Conservation (phyloP, 1,140 invertebrate genomes). For the Drosophila hydei region DNA sequence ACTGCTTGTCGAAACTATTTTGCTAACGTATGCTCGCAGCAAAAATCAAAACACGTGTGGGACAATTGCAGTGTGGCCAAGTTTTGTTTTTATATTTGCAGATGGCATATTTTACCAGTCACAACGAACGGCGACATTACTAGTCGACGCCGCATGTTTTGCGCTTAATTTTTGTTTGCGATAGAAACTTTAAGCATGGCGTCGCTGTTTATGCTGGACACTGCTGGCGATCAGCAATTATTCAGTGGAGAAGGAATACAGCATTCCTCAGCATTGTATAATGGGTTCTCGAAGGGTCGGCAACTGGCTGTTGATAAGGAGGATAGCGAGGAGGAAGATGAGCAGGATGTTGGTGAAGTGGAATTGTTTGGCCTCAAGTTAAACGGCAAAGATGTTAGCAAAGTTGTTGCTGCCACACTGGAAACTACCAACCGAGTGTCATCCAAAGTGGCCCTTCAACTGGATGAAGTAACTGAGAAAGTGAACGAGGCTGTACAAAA, state of each 20-base stretch:
- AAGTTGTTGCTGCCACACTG: slow-evolving; percentile 11
- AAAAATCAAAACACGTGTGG: slow-evolving; percentile 57
- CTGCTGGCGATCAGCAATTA: slow-evolving; percentile 66
- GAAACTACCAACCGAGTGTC: slow-evolving; percentile 1
- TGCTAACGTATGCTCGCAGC: slow-evolving; percentile 12
- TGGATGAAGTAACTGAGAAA: slow-evolving; percentile 37
- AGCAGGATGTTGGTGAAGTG: slow-evolving; percentile 37
- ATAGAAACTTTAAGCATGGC: slow-evolving; percentile 37
- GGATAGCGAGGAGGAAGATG: slow-evolving; percentile 34
- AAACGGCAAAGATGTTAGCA: slow-evolving; percentile 38
- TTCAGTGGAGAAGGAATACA: slow-evolving; percentile 24
- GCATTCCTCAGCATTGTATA: slow-evolving; percentile 16
- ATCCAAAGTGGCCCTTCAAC: slow-evolving; percentile 38
- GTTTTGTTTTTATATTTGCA: neutral
- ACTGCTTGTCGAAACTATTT: slow-evolving; percentile 19
- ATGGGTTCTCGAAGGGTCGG: slow-evolving; percentile 3
- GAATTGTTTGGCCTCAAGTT: slow-evolving; percentile 67
- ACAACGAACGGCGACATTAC: neutral
- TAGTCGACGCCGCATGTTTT: slow-evolving; percentile 27
- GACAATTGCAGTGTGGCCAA: slow-evolving; percentile 12
- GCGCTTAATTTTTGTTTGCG: slow-evolving; percentile 12
- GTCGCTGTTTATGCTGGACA: slow-evolving; percentile 79
- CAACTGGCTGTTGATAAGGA: slow-evolving; percentile 10
- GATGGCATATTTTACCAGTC: slow-evolving; percentile 11
- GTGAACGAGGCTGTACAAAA: slow-evolving; percentile 45